Base-by-base conservation (phyloP, 2,888 invertebrate genomes). In the Bembecia ichneumoniformis region DNA sequence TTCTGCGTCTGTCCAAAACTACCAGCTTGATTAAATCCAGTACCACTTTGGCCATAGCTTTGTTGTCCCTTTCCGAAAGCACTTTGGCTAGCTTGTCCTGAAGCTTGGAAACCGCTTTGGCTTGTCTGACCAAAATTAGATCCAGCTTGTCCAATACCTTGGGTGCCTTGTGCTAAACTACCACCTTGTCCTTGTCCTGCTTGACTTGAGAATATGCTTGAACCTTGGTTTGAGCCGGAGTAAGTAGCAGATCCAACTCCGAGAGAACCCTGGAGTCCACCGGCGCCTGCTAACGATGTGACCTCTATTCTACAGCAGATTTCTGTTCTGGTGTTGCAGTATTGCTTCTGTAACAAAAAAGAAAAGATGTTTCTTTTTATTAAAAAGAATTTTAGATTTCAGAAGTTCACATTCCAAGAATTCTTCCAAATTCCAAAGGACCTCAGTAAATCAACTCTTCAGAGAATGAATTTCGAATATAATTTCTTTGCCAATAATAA, bases 281-380 rank as follows among this genome's bases (percentile, higher is more conserved):
- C 68, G 40, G 68, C 66, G 0, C 77, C 77, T 20, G 66, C 53
- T 0, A 72, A 53, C 2, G 72, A 59, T 17, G 75, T 59, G 10
- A 75, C 63, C 52, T 83, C 84, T 46, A 87, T 66, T 51, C 83
- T 74, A 72, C 88, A 88, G 79, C 88, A 88, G 52, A 84, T 75
- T 66, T 88, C 88, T 0, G 77, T 77, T 3, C 74, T 71, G 1
- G 71, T 64, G 61, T 79, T 84, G 77, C 88, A 88, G 68, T 82
- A 86, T 50, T 84, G 82, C 56, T 82, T 84, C 86, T 87, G 76
- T 60, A 73, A 80, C 75, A 82, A 76, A 35, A 34, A 43, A 44
- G n/a, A 28, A 28, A 20, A 3, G 20, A 20, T 20, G 3, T 20
- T 20, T 20, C 1, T 20, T 20, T 20, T 5, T 20, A 7, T 20